Base-by-base conservation (phyloP, 2,113 vertebrate species). In the Zosterops borbonicus region DNA sequence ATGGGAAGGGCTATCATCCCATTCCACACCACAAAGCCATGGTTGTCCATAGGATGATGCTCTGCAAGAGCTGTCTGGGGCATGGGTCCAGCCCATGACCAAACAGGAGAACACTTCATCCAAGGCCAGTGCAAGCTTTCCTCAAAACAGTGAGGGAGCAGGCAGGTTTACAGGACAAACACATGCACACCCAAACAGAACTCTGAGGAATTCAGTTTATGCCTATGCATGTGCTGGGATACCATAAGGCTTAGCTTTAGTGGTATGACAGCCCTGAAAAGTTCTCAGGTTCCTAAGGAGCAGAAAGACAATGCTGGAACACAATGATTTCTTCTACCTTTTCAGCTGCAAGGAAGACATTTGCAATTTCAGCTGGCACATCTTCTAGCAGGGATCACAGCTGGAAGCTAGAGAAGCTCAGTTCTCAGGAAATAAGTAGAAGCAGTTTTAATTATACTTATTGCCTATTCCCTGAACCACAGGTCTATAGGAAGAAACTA, bases 371-470 rank as follows among this genome's bases (percentile, higher is more conserved):
- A 86, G 9, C 35, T 95, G 91, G 79, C 59, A 90, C 13, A 52
- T 50, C n/a, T 83, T 60, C 62, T 50, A 63, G 70, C 31, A 65
- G 42, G 33, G 59, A 86, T 41, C 29, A 59, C 29, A 83, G 58
- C 70, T 85, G 82, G 70, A 77, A 92, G 49, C 4, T 3, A 63
- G 41, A 78, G 39, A 59, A 75, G 62, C 70, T 76, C 42, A 31
- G 33, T 65, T 94, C 78, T 89, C 78, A 67, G 67, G 59, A 95
- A 90, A 44, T 35, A 79, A 85, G 21, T 35, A 64, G 67, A 94
- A 90, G 70, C 27, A 65, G 52, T 65, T 92, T 91, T 79, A 84
- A 64, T 42, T 71, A 16, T 5, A 37, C 24, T 24, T 44, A 27
- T 12, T 82, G 29, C 70, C 44, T 58, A 14, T 55, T 76, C 37